Base-by-base conservation (phyloP, 2,888 invertebrate genomes). In the Phymatocera aterrima region DNA sequence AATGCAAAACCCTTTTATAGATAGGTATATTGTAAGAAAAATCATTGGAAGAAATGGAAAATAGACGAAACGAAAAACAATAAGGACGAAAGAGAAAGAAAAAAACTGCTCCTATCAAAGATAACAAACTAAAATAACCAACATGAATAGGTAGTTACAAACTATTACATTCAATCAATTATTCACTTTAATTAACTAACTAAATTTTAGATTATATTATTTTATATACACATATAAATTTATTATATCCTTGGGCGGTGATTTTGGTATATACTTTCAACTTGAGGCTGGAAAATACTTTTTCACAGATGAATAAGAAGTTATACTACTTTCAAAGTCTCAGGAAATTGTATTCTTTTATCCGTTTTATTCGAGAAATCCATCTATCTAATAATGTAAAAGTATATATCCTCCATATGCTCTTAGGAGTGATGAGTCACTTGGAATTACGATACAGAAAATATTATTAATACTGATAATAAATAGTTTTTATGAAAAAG, bases 201-300 rank as follows among this genome's bases (percentile, higher is more conserved):
- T 75, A 75, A 40, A 54, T 40, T 75, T 40, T 51, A 31, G 4
- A 12, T 18, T 18, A 72, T 48, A 18, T 75, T 57, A n/a, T n/a
- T 51, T 51, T 72, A 72, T 51, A 46, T 51, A 51, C 18, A 51
- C 31, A 48, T 72, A 46, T 72, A 75, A 18, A 75, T 75, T 34
- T 75, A 65, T 40, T 40, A 75, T 75, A 75, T 54, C 57, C 74
- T 75, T 54, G 57, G 57, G 74, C 74, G 74, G 74, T 57, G 34
- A 57, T 75, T 70, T 75, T 75, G 54, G 74, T 75, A 75, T 75
- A 57, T 57, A 75, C 57, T 54, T 75, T 75, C 74, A 57, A 54
- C 10, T 57, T 57, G 57, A 75, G 74, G 74, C 24, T 75, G 57
- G 31, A 43, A 12, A 75, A 75, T 57, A 57, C 74, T 75, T 57